Base-by-base conservation (phyloP, 2,113 vertebrate genomes). In the Notothenia coriiceps region DNA sequence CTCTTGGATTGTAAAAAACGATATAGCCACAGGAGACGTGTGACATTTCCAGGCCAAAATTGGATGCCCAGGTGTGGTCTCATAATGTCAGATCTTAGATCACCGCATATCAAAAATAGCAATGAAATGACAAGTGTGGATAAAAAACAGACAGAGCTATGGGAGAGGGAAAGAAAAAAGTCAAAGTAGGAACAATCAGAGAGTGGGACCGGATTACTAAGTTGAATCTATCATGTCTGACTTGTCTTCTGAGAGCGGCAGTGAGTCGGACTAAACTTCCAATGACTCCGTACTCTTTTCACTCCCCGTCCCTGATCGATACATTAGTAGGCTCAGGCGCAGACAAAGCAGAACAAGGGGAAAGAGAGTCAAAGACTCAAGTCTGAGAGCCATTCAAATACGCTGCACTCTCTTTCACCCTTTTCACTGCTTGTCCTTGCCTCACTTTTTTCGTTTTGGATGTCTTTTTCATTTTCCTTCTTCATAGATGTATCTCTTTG, bases 351-450 rank as follows among this genome's bases (percentile, higher is more conserved):
- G 74, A 86, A 83, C 74, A 86, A 83, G 64, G 74, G 46, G 57
- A 75, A 51, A 64, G 47, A 29, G 57, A 88, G 80, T 80, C 80
- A 80, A 83, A 88, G 77, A 61, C 84, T 67, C 2, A 20, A 83
- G 67, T 52, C 80, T 84, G 85, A 85, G 80, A 83, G 71, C 29
- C 82, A 70, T 83, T 88, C 73, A 88, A 75, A 86, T 87, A 72
- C 74, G 73, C 70, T 84, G 65, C 75, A 84, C 81, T 89, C 86
- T 57, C 57, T 84, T 79, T 86, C 79, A 80, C 86, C 82, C 82
- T 72, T 54, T 79, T 79, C 75, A 44, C 80, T 67, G 56, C 68
- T 56, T 46, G 57, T 83, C 81, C 65, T 87, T 69, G 64, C 62
- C 52, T 67, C 64, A 62, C 70, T 74, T 49, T 74, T 70, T 68